Evolutionary conservation across 2,797 vertebrate genomes (phyloP), one percentile per base, ranked within the genome.

Genomic region (Mastacembelus armatus): DNA sequence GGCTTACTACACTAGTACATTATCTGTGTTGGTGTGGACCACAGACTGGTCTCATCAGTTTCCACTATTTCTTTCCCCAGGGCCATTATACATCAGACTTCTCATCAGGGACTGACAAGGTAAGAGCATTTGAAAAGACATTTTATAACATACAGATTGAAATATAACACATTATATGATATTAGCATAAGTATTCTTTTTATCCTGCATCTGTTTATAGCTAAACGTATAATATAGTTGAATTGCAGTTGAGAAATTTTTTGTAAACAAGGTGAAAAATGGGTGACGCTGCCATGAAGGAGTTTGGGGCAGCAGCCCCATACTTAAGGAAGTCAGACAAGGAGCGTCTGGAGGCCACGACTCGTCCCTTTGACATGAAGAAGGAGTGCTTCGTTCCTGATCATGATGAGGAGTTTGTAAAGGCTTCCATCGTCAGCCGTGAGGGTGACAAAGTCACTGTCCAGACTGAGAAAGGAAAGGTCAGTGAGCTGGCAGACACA

Each of bases 281-380:
- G 95, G 91, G 62, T 5, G 94, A 95, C 0, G 87, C 93, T 22
- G 90, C 85, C 58, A 94, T 96, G 95, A 78, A 74, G 5, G 94
- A 95, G 1, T 98, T 96, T 82, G 96, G 96, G 77, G 10, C 89
- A 9, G 96, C 96, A 0, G 96, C 95, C 36, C 58, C 95, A 0
- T 98, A 75, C 74, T 89, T 98, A 83, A 91, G 96, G 39, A 95
- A 96, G 81, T 93, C 96, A 0, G 96, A 98, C 14, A 95, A 81
- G 88, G 94, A 95, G 76, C 91, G 96, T 14, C 72, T 96, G 27
- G 95, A 96, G 59, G 94, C 94, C 15, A 96, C 97, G 67, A 97
- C 95, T 15, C 93, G 95, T 38, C 85, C 86, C n/a, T 97, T 97
- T 0, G 96, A 97, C 86, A 91, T 97, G 91, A 97, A 97, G 91